phyloP scores from a whole-genome alignment of 2,888 invertebrate genomes.

The Mycalesis mineus region DNA sequence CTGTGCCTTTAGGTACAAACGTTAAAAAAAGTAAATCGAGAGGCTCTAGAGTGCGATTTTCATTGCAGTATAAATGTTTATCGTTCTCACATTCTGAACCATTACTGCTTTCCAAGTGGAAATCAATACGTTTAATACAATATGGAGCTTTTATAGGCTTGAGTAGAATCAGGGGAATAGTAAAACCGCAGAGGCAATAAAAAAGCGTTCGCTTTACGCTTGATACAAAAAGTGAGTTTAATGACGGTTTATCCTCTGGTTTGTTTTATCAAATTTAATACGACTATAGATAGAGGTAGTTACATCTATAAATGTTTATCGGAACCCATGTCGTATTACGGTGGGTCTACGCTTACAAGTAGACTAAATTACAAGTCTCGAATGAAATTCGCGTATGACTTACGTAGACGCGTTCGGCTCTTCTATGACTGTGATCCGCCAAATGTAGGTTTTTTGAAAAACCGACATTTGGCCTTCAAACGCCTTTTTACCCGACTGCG shows the following conservation, averaged over 20 bases:
- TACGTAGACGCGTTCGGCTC: too few species aligned
- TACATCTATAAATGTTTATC: too few species aligned
- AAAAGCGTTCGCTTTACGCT: slow-evolving; percentile 1
- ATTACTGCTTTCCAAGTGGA: slow-evolving; percentile 57
- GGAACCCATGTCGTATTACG: too few species aligned
- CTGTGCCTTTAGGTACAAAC: not conserved
- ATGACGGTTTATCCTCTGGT: not conserved
- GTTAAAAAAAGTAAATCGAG: not conserved
- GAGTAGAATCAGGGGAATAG: slow-evolving; percentile 8
- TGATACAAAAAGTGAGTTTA: not conserved
- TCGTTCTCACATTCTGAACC: slow-evolving; percentile 37
- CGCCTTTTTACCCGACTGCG: too few species aligned
- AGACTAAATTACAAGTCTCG: too few species aligned
- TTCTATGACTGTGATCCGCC: too few species aligned
- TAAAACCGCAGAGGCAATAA: slow-evolving; percentile 2
- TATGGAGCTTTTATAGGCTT: slow-evolving; percentile 38
- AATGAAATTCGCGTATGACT: too few species aligned
- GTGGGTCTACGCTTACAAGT: too few species aligned
- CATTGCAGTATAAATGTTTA: slow-evolving; percentile 26
- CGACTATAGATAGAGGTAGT: too few species aligned
- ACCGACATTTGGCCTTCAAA: too few species aligned
- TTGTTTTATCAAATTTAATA: not conserved
- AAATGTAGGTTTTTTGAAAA: too few species aligned
- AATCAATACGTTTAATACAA: slow-evolving; percentile 57
- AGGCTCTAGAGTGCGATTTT: slow-evolving; percentile 10